Evolutionary conservation across 1,140 invertebrate species (phyloP).

Genomic region (Drosophila tropicalis): DNA sequence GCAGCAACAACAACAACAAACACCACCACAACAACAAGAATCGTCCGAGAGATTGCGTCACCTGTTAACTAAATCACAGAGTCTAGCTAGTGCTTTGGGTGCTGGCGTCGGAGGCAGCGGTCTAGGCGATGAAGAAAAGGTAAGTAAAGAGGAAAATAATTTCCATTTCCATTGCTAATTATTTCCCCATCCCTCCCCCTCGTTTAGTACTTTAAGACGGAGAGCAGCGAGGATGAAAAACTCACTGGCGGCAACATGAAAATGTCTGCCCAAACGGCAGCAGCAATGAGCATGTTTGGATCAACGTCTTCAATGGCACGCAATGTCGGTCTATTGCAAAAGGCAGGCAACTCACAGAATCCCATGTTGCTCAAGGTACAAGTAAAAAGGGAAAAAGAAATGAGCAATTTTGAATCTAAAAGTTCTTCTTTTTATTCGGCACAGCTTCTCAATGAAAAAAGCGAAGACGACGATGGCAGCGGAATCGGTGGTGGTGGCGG

Average conservation of each 20-base stretch:
- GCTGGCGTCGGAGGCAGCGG: conserved; percentile 38
- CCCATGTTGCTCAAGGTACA: conserved; percentile 91
- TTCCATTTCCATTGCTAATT: not conserved
- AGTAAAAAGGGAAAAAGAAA: not conserved
- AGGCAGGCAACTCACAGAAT: conserved; percentile 76
- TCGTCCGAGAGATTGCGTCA: conserved; percentile 87
- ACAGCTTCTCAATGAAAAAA: conserved; percentile 93
- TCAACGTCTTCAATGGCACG: conserved; percentile 45
- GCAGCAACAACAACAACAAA: conserved; percentile 39
- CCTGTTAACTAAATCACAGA: conserved; percentile 85
- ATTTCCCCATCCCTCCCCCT: no score
- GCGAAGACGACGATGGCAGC: conserved; percentile 89
- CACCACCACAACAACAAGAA: conserved; percentile 50
- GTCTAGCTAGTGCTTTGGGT: conserved; percentile 50
- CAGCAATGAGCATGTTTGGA: conserved; percentile 55
- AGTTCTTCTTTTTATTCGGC: conserved; percentile 53
- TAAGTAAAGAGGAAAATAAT: conserved; percentile 36
- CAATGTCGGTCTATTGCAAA: conserved; percentile 52
- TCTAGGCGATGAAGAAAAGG: conserved; percentile 83
- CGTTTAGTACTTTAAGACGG: conserved; percentile 85
- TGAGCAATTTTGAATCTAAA: not conserved
- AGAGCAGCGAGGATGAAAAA: conserved; percentile 89
- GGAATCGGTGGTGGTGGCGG: conserved; percentile 28
- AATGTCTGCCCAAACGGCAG: conserved; percentile 48
- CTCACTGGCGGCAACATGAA: conserved; percentile 59